A percentile compares a stretch with the other conserved stretches of the same genome.
Conservation (phyloP, 2,888 invertebrate genomes). For the Lasiommata megera region DNA sequence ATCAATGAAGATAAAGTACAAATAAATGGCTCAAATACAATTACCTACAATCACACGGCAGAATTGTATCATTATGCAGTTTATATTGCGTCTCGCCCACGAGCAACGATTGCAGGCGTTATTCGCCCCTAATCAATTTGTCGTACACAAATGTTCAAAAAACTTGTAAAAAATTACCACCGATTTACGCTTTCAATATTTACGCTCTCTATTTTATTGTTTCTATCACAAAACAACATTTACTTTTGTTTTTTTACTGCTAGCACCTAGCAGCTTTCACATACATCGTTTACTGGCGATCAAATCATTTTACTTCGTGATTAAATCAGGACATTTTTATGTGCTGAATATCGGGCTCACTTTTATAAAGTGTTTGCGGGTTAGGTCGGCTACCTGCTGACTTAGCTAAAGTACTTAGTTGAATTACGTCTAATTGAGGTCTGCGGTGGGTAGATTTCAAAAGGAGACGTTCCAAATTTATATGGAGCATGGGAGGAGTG, state of each 20-base stretch:
- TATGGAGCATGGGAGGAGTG: no score
- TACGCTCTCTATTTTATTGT: conserved; percentile 71
- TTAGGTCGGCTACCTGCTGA: conserved; percentile 27
- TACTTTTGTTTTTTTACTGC: conserved; percentile 75
- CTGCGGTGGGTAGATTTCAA: no score
- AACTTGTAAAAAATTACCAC: conserved; percentile 67
- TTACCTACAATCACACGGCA: conserved; percentile 61
- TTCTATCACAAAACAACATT: conserved; percentile 76
- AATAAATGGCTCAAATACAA: conserved; percentile 70
- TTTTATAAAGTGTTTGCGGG: conserved; percentile 49
- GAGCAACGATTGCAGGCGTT: conserved; percentile 19
- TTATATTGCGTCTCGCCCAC: conserved; percentile 56
- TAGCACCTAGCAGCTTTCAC: conserved; percentile 75
- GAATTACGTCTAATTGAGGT: no score
- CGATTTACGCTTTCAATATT: conserved; percentile 18
- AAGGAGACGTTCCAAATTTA: no score
- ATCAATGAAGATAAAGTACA: no score
- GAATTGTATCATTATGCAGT: conserved; percentile 64
- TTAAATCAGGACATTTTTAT: conserved; percentile 47
- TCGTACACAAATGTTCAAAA: conserved; percentile 46
- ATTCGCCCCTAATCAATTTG: conserved; percentile 15
- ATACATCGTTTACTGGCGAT: conserved; percentile 54
- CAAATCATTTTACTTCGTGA: conserved; percentile 54
- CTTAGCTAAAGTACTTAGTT: not conserved
- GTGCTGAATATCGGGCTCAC: conserved; percentile 39